Conservation (phyloP, 1,140 invertebrate genomes). For the Sinonovacula constricta region DNA sequence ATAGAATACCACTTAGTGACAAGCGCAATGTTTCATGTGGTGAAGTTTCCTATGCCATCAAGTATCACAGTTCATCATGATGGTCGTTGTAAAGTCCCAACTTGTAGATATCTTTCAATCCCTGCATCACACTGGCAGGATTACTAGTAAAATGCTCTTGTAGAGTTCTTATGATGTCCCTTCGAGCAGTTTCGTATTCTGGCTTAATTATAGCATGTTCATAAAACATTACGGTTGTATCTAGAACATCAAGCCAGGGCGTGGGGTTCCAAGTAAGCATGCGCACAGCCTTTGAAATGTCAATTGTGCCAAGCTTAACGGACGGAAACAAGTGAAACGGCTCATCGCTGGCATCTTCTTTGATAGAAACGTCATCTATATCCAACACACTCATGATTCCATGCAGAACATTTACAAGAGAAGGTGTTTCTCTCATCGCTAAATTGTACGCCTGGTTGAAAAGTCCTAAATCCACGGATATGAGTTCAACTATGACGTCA, state of each 20-base stretch:
- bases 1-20: no score
- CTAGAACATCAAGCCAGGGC: constrained; percentile 67
- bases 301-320: constrained; percentile 77
- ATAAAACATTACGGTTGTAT: constrained; percentile 78
- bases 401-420: constrained; percentile 69
- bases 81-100: constrained; percentile 37
- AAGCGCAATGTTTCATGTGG: no score
- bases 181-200: constrained; percentile 53
- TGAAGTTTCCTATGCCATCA: no score
- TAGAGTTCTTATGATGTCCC: constrained; percentile 65
- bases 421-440: constrained; percentile 73
- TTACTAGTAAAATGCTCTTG: constrained; percentile 63
- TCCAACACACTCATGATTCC: constrained; percentile 66
- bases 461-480: constrained; percentile 56
- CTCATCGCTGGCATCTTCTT: constrained; percentile 60
- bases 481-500: constrained; percentile 66
- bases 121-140: constrained; percentile 57
- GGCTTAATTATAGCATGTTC: constrained; percentile 65
- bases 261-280: constrained; percentile 77
- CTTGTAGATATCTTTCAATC: constrained; percentile 60
- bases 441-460: constrained; percentile 79
- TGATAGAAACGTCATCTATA: constrained; percentile 61
- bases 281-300: constrained; percentile 75
- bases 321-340: constrained; percentile 78
- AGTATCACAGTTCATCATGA: constrained; percentile 63